phyloP scores from a whole-genome alignment of 2,797 vertebrate genomes.

The Anas bahamensis region DNA sequence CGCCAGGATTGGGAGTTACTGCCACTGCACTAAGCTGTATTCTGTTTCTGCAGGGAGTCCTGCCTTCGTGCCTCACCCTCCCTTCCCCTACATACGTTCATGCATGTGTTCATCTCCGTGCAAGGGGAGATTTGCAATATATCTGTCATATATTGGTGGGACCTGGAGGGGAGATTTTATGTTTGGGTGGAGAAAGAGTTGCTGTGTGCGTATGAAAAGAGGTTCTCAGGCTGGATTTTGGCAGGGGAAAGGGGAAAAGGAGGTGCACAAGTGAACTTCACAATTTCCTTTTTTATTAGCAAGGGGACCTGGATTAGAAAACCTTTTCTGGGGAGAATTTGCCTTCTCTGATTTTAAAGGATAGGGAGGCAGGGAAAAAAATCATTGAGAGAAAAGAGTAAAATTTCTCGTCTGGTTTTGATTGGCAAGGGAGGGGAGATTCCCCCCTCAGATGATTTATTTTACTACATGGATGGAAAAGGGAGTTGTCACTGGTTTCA shows the following conservation, averaged over 20 bases:
- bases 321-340: neutral
- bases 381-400: neutral
- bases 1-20: neutral
- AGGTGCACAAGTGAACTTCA: neutral
- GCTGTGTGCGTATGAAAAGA: neutral
- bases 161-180: neutral
- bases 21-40: neutral
- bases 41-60: neutral
- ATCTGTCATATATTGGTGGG: neutral
- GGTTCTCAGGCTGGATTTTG: neutral
- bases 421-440: neutral
- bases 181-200: neutral
- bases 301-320: neutral
- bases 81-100: accelerated
- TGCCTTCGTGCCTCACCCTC: neutral
- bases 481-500: neutral
- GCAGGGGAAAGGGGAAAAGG: neutral
- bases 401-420: neutral
- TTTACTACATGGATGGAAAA: neutral
- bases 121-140: neutral
- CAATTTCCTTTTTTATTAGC: neutral
- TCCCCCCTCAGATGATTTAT: accelerated
- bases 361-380: neutral
- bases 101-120: neutral
- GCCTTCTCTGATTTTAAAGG: neutral